Evolutionary conservation across 2,888 invertebrate genomes (phyloP).

Genomic region (Sinotaia quadrata): DNA sequence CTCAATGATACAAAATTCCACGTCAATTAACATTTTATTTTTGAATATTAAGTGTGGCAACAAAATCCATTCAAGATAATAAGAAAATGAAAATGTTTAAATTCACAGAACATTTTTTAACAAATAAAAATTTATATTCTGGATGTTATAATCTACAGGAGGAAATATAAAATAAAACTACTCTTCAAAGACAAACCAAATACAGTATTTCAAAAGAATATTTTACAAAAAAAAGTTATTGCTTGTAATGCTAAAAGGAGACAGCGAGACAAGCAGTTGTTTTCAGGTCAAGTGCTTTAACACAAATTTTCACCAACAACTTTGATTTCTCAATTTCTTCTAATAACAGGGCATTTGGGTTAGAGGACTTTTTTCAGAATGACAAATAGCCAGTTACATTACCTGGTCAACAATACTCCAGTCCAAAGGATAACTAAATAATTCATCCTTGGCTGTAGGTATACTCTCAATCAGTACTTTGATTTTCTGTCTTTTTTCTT

Average conservation of each 20-base stretch:
- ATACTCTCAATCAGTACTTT: conserved; percentile 98
- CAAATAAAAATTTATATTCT: not conserved
- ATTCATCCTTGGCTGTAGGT: conserved; percentile 95
- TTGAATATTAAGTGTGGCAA: too few relatives aligned
- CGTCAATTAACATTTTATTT: too few relatives aligned
- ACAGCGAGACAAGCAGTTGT: too few relatives aligned
- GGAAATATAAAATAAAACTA: too few relatives aligned
- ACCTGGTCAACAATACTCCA: conserved; percentile 86
- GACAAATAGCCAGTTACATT: conserved; percentile 41
- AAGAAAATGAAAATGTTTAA: not conserved
- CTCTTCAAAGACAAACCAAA: too few relatives aligned
- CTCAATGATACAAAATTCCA: too few relatives aligned
- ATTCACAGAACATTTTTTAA: not conserved
- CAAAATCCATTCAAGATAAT: not conserved
- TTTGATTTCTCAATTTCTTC: not conserved
- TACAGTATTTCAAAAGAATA: too few relatives aligned
- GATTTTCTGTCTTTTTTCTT: conserved; percentile 96
- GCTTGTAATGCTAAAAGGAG: too few relatives aligned
- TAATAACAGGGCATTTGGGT: not conserved
- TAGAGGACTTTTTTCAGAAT: not conserved
- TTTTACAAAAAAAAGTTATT: too few relatives aligned
- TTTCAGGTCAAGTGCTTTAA: not conserved
- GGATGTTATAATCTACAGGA: too few relatives aligned
- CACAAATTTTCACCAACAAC: not conserved
- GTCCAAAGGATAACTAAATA: conserved; percentile 95